Conservation (phyloP, 2,888 invertebrate species). For the Lepidochrysops patricia region DNA sequence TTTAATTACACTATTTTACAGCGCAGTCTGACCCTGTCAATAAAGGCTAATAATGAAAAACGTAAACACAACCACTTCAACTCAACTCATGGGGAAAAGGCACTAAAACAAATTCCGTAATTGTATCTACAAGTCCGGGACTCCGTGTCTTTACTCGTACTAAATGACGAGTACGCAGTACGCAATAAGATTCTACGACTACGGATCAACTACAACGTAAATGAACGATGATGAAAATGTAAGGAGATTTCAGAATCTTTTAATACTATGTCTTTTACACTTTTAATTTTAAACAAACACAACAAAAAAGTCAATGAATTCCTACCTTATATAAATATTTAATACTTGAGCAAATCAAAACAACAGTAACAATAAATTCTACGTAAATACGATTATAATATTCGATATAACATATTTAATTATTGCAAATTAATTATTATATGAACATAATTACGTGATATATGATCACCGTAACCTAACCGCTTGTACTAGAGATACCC, state of each 20-base stretch:
- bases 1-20: constrained; percentile 58
- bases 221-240: background rate
- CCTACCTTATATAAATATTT: constrained; percentile 64
- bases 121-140: background rate
- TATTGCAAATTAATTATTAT: constrained; percentile 39
- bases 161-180: no score
- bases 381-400: constrained; percentile 58
- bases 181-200: background rate
- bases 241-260: constrained; percentile 1
- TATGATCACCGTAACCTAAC: constrained; percentile 42
- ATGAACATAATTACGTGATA: constrained; percentile 37
- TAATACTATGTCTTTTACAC: constrained; percentile 16
- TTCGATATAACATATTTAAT: constrained; percentile 39
- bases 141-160: background rate
- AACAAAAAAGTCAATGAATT: constrained; percentile 27
- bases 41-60: constrained; percentile 51
- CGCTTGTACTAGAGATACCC: constrained; percentile 59
- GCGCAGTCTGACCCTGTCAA: constrained; percentile 67
- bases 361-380: constrained; percentile 66
- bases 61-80: constrained; percentile 9
- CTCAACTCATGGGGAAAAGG: constrained; percentile 5
- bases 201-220: background rate
- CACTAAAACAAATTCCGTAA: constrained; percentile 11
- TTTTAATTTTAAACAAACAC: constrained; percentile 3
- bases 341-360: constrained; percentile 72